Evolutionary conservation across 2,888 invertebrate genomes (phyloP).

Genomic region (Drosophila pegasa): DNA sequence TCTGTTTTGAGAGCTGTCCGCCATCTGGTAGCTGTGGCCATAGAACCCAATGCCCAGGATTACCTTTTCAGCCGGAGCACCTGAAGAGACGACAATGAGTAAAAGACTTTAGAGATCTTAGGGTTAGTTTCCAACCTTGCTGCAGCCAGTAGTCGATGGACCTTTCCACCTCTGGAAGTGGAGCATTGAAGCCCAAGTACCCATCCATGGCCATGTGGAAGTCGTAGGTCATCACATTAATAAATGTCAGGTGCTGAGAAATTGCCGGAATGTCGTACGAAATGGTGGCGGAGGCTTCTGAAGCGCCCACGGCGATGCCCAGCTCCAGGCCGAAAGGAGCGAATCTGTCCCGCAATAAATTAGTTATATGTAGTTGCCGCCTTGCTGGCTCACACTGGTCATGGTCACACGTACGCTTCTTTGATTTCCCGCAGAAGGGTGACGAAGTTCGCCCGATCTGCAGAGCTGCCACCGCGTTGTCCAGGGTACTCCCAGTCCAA

Average conservation of each 20-base stretch:
- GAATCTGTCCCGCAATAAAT: constrained; percentile 41
- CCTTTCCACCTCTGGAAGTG: constrained; percentile 90
- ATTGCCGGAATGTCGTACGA: constrained; percentile 76
- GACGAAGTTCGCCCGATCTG: constrained; percentile 90
- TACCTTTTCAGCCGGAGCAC: constrained; percentile 90
- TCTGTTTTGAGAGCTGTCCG: constrained; percentile 84
- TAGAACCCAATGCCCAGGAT: constrained; percentile 95
- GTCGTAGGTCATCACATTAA: constrained; percentile 81
- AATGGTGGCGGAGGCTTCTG: constrained; percentile 45
- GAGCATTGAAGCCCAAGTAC: constrained; percentile 69
- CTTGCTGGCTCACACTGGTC: neutral
- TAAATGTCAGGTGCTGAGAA: constrained; percentile 64
- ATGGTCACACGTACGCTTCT: constrained; percentile 65
- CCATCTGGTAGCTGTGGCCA: constrained; percentile 92
- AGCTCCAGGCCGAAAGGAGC: constrained; percentile 86
- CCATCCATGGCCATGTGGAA: constrained; percentile 61
- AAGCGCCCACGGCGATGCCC: constrained; percentile 87
- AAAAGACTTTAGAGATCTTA: neutral
- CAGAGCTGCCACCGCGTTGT: constrained; percentile 80
- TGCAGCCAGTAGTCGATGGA: constrained; percentile 93
- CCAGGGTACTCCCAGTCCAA: constrained; percentile 97
- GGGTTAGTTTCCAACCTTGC: constrained; percentile 13
- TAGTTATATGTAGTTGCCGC: neutral
- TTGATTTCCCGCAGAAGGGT: constrained; percentile 70
- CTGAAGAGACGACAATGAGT: constrained; percentile 6